Evolutionary conservation across 2,113 vertebrate species (phyloP).

Genomic region (Shinisaurus crocodilurus): DNA sequence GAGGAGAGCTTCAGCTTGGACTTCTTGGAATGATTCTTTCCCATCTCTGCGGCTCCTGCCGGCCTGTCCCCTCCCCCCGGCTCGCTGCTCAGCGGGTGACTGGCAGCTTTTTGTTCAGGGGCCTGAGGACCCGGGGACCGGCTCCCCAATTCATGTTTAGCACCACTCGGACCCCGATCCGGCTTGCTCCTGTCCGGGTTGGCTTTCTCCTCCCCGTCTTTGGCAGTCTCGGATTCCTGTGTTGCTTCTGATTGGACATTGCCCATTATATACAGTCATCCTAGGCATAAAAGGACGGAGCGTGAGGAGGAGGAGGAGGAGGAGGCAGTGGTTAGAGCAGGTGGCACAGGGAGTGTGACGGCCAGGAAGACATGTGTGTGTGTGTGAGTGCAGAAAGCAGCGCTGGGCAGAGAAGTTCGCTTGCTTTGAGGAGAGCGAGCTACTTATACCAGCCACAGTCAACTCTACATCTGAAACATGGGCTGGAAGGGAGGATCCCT

Average conservation of each 20-base stretch:
- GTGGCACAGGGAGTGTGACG: background rate
- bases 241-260: conserved; percentile 28
- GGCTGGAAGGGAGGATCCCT: background rate
- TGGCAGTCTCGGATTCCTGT: background rate
- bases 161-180: background rate
- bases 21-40: conserved; percentile 34
- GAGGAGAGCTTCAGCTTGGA: conserved; percentile 21
- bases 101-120: background rate
- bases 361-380: no score
- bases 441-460: background rate
- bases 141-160: background rate
- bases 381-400: no score
- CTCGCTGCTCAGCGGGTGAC: background rate
- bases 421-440: background rate
- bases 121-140: background rate
- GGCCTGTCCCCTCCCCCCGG: background rate
- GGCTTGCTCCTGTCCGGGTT: background rate
- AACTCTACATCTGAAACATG: no score
- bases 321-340: no score
- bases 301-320: fast-evolving
- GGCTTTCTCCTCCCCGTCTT: conserved; percentile 3
- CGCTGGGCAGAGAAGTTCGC: background rate
- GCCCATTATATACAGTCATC: conserved; percentile 42
- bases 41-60: background rate
- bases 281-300: background rate